A percentile compares a stretch with the other conserved stretches of the same genome.
These are phyloP conservation scores for Drosophila sulfurigaster DNA, from an alignment of 1,140 invertebrate species.

Conservation along the genomic window DNA sequence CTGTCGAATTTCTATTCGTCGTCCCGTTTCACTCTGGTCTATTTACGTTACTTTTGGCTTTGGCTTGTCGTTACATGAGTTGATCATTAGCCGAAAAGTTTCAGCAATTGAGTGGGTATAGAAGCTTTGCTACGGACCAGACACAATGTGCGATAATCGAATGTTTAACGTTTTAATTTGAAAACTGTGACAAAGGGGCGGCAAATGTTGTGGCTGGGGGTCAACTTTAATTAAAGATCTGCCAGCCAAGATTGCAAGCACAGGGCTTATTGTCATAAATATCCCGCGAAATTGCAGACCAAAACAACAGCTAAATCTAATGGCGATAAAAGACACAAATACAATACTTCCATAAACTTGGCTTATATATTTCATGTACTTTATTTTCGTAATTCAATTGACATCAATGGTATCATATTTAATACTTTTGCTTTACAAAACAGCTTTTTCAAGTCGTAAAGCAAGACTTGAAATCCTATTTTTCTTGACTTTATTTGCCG, in stretches of 20 bases:
- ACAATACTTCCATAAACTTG: not conserved
- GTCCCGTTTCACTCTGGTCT: slow-evolving; percentile 6
- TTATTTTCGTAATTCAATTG: not conserved
- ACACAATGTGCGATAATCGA: slow-evolving; percentile 73
- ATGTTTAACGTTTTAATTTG: slow-evolving; percentile 81
- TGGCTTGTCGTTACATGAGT: slow-evolving; percentile 60
- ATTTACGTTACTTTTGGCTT: slow-evolving; percentile 50
- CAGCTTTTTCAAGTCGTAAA: not conserved
- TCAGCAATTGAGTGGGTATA: slow-evolving; percentile 23
- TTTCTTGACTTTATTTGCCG: not conserved
- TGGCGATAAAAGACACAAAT: not conserved
- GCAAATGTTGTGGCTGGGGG: slow-evolving; percentile 8
- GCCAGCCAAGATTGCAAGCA: slow-evolving; percentile 47
- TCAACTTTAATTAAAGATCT: slow-evolving; percentile 78
- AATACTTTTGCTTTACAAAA: too few relatives aligned
- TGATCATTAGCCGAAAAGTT: slow-evolving; percentile 75
- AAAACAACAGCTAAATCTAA: slow-evolving; percentile 2
- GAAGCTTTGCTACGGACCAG: slow-evolving; percentile 8
- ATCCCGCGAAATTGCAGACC: slow-evolving; percentile 10
- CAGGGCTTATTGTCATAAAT: slow-evolving; percentile 13
- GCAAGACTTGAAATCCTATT: not conserved
- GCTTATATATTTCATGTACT: not conserved
- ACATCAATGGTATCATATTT: not conserved
- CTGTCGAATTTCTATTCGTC: not conserved
- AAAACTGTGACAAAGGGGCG: slow-evolving; percentile 29